These are phyloP conservation scores for Lutjanus argentimaculatus DNA, from an alignment of 2,797 vertebrate species.

Conservation along the genomic window DNA sequence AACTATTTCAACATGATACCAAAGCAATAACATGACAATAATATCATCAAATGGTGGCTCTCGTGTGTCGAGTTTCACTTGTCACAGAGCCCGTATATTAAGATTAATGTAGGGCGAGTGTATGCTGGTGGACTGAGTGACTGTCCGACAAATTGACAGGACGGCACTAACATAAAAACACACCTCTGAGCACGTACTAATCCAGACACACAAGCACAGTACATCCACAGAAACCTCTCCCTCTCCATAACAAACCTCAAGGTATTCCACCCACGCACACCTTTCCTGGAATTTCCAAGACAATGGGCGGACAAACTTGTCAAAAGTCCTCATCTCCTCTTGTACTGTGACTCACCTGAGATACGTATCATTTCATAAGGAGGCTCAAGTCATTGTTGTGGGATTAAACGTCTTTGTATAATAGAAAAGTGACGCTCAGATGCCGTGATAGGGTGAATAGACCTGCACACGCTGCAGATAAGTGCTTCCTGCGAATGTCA, in stretches of 20 bases:
- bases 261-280: conserved; percentile 67
- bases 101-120: neutral
- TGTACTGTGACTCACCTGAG: conserved; percentile 68
- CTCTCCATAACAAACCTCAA: conserved; percentile 42
- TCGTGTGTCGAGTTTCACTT: conserved; percentile 7
- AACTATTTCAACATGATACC: conserved; percentile 9
- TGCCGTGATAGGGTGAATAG: conserved; percentile 13
- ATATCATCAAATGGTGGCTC: conserved; percentile 4
- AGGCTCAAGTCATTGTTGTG: conserved; percentile 45
- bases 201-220: conserved; percentile 2
- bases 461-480: conserved; percentile 22
- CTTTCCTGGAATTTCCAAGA: conserved; percentile 77
- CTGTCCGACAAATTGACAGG: neutral
- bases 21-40: conserved; percentile 8
- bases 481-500: conserved; percentile 21
- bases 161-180: conserved; percentile 6
- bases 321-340: conserved; percentile 49
- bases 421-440: conserved; percentile 32
- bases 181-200: conserved; percentile 1
- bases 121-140: conserved; percentile 3
- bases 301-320: conserved; percentile 57
- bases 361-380: conserved; percentile 59
- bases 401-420: conserved; percentile 53
- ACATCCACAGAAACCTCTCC: conserved; percentile 17
- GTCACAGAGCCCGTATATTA: conserved; percentile 10